A percentile compares a stretch with the other conserved stretches of the same genome.
Evolutionary conservation across 2,113 vertebrate genomes (phyloP).

Genomic region (Haemorhous mexicanus): DNA sequence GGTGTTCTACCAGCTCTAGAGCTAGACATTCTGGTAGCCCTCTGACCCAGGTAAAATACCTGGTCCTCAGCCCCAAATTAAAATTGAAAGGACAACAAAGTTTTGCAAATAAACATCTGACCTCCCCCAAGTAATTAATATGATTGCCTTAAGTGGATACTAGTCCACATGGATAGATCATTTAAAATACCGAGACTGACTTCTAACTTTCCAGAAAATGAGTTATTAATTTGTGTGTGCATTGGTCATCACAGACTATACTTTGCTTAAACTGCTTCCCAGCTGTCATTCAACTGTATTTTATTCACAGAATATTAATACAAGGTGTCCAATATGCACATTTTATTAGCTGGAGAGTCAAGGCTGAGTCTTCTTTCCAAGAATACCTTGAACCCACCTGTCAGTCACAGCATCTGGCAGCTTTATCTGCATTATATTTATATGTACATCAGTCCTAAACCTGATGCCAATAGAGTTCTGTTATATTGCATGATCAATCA

Average conservation of each 20-base stretch:
- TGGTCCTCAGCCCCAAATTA: not conserved
- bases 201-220: not conserved
- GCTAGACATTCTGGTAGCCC: not conserved
- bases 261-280: not conserved
- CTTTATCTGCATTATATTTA: not conserved
- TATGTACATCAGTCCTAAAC: not conserved
- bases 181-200: not conserved
- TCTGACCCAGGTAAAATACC: not conserved
- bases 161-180: not conserved
- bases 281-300: not conserved
- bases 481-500: slow-evolving; percentile 29
- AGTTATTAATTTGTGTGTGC: not conserved
- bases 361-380: not conserved
- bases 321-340: not conserved
- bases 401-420: not conserved
- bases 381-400: not conserved
- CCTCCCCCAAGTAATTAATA: not conserved
- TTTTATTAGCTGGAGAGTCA: not conserved
- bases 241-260: not conserved
- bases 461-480: not conserved
- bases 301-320: not conserved
- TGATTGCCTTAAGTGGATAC: not conserved
- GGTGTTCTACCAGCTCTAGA: not conserved
- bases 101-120: not conserved
- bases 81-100: not conserved